Base-by-base conservation (phyloP, 2,113 vertebrate genomes). In the Pomatorhinus ruficollis region DNA sequence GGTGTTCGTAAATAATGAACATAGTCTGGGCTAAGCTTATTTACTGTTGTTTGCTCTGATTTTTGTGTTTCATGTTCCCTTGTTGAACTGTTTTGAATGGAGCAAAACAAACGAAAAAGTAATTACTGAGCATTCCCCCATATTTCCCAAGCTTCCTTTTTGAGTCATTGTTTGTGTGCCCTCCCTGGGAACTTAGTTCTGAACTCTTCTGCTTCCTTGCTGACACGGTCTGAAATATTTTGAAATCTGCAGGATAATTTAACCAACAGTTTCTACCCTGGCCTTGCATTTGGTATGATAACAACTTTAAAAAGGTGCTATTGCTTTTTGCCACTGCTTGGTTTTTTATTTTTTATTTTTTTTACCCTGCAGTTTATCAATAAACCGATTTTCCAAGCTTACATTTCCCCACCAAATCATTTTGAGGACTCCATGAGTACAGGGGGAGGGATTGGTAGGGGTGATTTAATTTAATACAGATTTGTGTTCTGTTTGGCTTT, bases 81-180 rank as follows among this genome's bases (percentile, higher is more conserved):
- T 49, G 37, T 72, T 86, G 57, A 65, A 53, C 56, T 83, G 90
- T 69, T 93, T 88, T 74, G 27, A 72, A 60, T 66, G 53, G 75
- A 90, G 49, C 27, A 82, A 95, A 95, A 69, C 75, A 80, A n/a
- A 65, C 0, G 3, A 49, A 52, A 85, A 94, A 65, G 45, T 74
- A 93, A 88, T 93, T 90, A 81, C 68, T 6, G 37, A 85, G 66
- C 81, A 69, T 94, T 95, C 90, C 49, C 57, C 49, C 70, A 92
- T 70, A 71, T 85, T 87, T 92, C 83, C 83, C 75, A 64, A 83
- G 77, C 64, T 90, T 96, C 89, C 71, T 95, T 93, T 90, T 35
- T 87, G 75, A 92, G 76, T 85, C 57, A 92, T 69, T 90, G 78
- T 88, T 93, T 92, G 31, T 74, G 50, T 66, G 72, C 54, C 83